A percentile compares a stretch with the other conserved stretches of the same genome.
These are phyloP conservation scores for Adela reaumurella DNA, from an alignment of 2,888 invertebrate genomes.

Conservation along the genomic window DNA sequence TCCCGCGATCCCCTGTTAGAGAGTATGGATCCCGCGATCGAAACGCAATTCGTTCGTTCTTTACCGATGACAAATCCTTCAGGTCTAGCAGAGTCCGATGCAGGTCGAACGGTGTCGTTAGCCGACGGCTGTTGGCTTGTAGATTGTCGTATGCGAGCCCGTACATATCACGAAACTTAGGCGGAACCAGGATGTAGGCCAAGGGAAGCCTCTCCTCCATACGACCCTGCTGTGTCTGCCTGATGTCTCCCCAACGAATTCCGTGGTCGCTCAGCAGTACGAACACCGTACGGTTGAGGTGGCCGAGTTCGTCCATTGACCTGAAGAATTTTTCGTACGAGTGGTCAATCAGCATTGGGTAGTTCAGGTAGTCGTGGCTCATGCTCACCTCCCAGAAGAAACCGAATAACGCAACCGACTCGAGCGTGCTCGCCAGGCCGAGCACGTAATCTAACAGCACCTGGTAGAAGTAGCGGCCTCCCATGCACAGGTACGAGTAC, in stretches of 20 bases:
- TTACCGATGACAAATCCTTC: slow-evolving; percentile 43
- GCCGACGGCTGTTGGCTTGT: slow-evolving; percentile 59
- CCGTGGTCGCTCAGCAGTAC: slow-evolving; percentile 88
- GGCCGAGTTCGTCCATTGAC: slow-evolving; percentile 41
- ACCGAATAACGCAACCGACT: slow-evolving; percentile 65
- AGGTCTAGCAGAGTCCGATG: slow-evolving; percentile 75
- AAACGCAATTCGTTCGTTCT: slow-evolving; percentile 31
- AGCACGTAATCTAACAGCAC: slow-evolving; percentile 69
- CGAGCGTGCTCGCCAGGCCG: slow-evolving; percentile 60
- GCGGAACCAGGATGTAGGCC: slow-evolving; percentile 68
- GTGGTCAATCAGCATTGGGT: slow-evolving; percentile 70
- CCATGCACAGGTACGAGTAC: slow-evolving; percentile 70
- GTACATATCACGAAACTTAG: slow-evolving; percentile 64
- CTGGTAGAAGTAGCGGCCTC: slow-evolving; percentile 64
- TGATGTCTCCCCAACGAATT: slow-evolving; percentile 79
- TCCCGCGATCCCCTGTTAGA: slow-evolving; percentile 57
- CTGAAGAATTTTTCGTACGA: slow-evolving; percentile 58
- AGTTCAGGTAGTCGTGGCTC: slow-evolving; percentile 81
- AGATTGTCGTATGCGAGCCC: slow-evolving; percentile 62
- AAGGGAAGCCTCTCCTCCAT: slow-evolving; percentile 87
- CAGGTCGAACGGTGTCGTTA: slow-evolving; percentile 82
- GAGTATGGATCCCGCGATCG: slow-evolving; percentile 28
- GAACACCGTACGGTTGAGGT: slow-evolving; percentile 64
- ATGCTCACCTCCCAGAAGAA: slow-evolving; percentile 83
- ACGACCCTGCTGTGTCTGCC: slow-evolving; percentile 79